These are phyloP conservation scores for Parazoanthus swiftii DNA, from an alignment of 92 coral and sea anemone genomes.

Conservation along the genomic window DNA sequence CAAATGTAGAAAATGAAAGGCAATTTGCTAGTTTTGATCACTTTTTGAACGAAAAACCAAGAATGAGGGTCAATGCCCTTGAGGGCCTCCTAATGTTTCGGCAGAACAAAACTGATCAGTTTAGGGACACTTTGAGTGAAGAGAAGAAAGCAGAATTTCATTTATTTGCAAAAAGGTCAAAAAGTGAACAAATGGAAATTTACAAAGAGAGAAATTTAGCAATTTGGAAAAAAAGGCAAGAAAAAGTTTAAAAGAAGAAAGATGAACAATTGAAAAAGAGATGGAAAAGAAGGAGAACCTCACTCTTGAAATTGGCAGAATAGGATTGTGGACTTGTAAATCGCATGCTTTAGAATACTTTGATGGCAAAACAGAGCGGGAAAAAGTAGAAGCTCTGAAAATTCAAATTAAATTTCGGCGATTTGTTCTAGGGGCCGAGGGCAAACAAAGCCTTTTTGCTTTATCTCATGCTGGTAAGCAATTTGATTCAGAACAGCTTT, in stretches of 20 bases:
- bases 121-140: constrained; percentile 19
- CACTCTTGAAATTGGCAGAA: constrained; percentile 14
- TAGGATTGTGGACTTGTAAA: constrained; percentile 24
- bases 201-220: no score
- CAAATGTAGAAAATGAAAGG: constrained; percentile 27
- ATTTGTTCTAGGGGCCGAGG: constrained; percentile 29
- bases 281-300: constrained; percentile 2
- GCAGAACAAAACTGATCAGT: constrained; percentile 23
- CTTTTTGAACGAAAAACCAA: constrained; percentile 27
- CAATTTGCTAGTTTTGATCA: constrained; percentile 25
- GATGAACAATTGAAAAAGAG: constrained; percentile 26
- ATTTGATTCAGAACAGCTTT: constrained; percentile 13
- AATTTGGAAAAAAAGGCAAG: constrained; percentile 29
- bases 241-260: constrained; percentile 20
- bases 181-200: constrained; percentile 6
- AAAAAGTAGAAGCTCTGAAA: constrained; percentile 25
- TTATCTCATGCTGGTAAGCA: constrained; percentile 34
- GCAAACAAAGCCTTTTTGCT: constrained; percentile 43
- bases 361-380: constrained; percentile 21
- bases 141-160: constrained; percentile 7
- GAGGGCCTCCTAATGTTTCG: constrained; percentile 27
- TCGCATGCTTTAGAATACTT: constrained; percentile 12
- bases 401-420: constrained; percentile 21
- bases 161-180: constrained; percentile 23
- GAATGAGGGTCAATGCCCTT: constrained; percentile 23